Evolutionary conservation across 2,797 vertebrate species (phyloP).

Genomic region (Pseudomugil gertrudae): DNA sequence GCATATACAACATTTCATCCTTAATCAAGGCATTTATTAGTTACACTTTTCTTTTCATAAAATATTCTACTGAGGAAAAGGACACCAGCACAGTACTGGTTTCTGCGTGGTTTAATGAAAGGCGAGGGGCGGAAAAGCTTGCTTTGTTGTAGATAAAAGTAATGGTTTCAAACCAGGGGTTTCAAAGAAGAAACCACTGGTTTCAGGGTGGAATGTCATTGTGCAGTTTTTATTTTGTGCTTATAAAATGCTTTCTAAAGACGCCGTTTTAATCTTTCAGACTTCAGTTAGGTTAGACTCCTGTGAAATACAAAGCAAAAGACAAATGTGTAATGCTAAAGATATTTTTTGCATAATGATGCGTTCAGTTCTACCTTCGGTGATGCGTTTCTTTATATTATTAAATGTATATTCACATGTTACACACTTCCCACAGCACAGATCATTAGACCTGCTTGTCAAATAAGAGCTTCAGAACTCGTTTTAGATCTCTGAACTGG

Average conservation of each 20-base stretch:
- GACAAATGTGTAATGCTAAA: not conserved
- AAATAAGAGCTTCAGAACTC: not conserved
- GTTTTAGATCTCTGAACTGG: conserved; percentile 2
- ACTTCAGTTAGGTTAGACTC: not conserved
- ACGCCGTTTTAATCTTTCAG: not conserved
- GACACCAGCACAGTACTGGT: not conserved
- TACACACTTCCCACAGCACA: not conserved
- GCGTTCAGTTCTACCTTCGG: not conserved
- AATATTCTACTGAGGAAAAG: not conserved
- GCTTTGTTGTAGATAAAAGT: not conserved
- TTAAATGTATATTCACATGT: not conserved
- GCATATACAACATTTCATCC: not conserved
- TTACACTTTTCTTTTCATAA: not conserved
- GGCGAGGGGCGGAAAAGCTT: not conserved
- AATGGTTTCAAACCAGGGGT: too few relatives aligned
- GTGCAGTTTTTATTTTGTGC: not conserved
- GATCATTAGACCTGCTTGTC: conserved; percentile 12
- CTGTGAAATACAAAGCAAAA: not conserved
- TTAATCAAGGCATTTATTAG: not conserved
- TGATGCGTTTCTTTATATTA: conserved; percentile 11
- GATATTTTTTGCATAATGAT: not conserved
- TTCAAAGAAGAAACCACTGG: too few relatives aligned
- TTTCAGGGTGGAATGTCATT: not conserved
- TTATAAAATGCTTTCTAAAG: not conserved
- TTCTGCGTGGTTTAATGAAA: not conserved